Evolutionary conservation across 2,797 vertebrate species (phyloP).

Genomic region (Channallabes apus): DNA sequence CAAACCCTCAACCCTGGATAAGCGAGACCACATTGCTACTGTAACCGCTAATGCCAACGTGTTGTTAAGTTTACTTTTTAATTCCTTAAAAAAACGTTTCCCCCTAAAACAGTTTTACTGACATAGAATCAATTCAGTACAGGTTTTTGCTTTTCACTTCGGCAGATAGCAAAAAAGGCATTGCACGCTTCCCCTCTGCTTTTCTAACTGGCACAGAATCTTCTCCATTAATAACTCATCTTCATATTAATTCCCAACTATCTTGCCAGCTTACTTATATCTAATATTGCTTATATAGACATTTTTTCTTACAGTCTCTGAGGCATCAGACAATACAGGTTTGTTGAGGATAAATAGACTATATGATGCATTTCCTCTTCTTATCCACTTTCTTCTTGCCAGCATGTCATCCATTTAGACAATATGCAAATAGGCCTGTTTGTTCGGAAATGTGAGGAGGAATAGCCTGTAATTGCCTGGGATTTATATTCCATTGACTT

Average conservation of each 20-base stretch:
- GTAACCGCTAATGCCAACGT: too few relatives aligned
- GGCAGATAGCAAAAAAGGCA: not conserved
- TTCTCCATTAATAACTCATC: not conserved
- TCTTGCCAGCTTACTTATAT: not conserved
- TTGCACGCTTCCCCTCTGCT: not conserved
- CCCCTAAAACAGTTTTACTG: not conserved
- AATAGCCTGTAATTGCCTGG: constrained; percentile 64
- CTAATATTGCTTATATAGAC: not conserved
- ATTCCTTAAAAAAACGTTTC: not conserved
- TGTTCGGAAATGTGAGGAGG: constrained; percentile 62
- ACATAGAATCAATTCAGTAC: not conserved
- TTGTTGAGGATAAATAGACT: constrained; percentile 48
- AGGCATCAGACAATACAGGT: constrained; percentile 23
- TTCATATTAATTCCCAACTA: not conserved
- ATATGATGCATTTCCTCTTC: constrained; percentile 69
- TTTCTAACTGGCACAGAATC: not conserved
- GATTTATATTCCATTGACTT: constrained; percentile 62
- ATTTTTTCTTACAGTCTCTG: not conserved
- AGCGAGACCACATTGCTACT: too few relatives aligned
- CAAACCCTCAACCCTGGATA: too few relatives aligned
- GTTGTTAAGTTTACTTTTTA: too few relatives aligned
- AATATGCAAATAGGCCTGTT: constrained; percentile 71
- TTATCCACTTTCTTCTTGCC: constrained; percentile 58
- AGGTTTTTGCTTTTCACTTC: not conserved
- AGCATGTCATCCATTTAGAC: constrained; percentile 71